Conservation (phyloP, 2,888 invertebrate genomes). For the Meiosimyza decipiens region DNA sequence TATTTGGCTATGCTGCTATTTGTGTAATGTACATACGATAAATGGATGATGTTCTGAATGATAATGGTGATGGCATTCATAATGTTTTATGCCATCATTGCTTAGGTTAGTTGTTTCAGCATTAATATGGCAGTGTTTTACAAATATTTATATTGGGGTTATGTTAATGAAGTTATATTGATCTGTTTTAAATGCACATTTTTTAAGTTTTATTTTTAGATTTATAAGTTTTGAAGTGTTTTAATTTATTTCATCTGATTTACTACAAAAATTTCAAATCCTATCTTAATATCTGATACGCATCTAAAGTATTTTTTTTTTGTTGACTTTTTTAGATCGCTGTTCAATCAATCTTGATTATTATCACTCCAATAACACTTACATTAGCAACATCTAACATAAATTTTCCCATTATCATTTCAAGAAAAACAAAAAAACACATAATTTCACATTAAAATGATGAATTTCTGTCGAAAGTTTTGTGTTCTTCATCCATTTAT, state of each 20-base stretch:
- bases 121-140: no score
- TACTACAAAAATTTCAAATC: no score
- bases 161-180: no score
- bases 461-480: constrained; percentile 30
- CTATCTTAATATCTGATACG: no score
- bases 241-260: no score
- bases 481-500: constrained; percentile 30
- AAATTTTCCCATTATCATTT: background rate
- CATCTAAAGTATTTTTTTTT: no score
- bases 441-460: constrained; percentile 9
- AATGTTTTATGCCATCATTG: background rate
- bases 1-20: constrained; percentile 1
- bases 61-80: background rate
- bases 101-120: no score
- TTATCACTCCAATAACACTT: constrained; percentile 56
- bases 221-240: no score
- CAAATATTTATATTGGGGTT: no score
- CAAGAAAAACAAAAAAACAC: background rate
- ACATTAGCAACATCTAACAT: constrained; percentile 44
- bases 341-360: constrained; percentile 58
- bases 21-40: background rate
- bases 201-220: no score
- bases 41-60: constrained; percentile 14
- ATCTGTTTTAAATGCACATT: no score
- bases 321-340: no score